These are phyloP conservation scores for Tiliacea citrago DNA, from an alignment of 2,888 invertebrate genomes.

Conservation along the genomic window DNA sequence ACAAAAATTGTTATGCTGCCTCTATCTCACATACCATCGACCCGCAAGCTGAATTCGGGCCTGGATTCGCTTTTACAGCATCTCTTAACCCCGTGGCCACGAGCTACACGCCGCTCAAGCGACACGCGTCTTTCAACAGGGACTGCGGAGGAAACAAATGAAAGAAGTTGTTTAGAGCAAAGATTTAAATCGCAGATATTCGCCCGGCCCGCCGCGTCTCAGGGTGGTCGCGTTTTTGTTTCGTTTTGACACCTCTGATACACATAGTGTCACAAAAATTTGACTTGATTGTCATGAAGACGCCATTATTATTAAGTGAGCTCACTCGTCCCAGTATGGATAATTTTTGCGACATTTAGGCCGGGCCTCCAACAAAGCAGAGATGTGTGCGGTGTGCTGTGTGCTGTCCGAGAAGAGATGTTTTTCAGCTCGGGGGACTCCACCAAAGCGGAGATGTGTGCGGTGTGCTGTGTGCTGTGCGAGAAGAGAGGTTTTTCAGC, in stretches of 20 bases:
- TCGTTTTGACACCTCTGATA: background rate
- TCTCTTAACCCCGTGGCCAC: constrained; percentile 2
- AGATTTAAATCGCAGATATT: background rate
- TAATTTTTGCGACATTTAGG: no score
- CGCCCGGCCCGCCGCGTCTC: background rate
- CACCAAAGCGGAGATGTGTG: no score
- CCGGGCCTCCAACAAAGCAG: no score
- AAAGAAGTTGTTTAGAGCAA: background rate
- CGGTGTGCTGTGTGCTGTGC: no score
- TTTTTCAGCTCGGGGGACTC: no score
- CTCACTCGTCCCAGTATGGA: background rate
- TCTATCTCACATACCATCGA: constrained; percentile 18
- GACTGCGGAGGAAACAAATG: background rate
- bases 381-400: no score
- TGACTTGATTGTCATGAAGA: background rate
- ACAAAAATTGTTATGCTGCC: background rate
- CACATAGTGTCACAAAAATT: background rate
- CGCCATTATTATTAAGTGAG: background rate
- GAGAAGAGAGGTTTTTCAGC: no score
- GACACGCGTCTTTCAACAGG: background rate
- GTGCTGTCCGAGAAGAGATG: no score
- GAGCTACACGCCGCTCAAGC: background rate
- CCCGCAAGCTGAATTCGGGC: constrained; percentile 25
- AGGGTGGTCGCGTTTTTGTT: background rate
- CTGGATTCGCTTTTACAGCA: constrained; percentile 69